Evolutionary conservation across 2,888 invertebrate species (phyloP).

Genomic region (Apocheima hispidaria): DNA sequence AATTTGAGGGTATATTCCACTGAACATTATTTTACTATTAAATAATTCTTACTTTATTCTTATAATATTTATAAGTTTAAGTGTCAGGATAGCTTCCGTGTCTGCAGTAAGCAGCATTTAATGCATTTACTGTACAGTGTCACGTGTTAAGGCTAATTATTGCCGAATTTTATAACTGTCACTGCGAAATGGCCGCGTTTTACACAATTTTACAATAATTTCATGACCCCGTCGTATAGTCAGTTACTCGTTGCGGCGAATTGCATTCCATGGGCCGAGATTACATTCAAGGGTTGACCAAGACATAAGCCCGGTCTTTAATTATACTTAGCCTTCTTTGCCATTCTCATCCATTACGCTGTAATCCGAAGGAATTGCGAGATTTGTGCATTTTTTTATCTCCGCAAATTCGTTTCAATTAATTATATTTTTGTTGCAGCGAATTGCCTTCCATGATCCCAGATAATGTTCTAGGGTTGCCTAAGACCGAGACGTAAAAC

Average conservation of each 20-base stretch:
- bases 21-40: neutral
- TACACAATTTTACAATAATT: conserved; percentile 27
- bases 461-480: neutral
- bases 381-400: no score
- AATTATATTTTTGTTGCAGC: neutral
- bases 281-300: neutral
- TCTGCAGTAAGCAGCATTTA: conserved; percentile 8
- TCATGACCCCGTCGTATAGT: conserved; percentile 10
- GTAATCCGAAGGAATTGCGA: no score
- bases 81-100: conserved; percentile 20
- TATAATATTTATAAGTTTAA: neutral
- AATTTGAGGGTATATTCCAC: no score
- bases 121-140: conserved; percentile 33
- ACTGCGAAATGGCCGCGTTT: conserved; percentile 9
- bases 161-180: conserved; percentile 25
- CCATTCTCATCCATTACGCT: no score
- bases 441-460: neutral
- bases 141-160: conserved; percentile 30
- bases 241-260: neutral
- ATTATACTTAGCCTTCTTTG: no score
- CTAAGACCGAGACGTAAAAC: neutral
- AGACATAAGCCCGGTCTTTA: neutral
- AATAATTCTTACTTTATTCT: no score
- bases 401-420: no score
- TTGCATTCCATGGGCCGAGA: neutral